Base-by-base conservation (phyloP, 2,888 invertebrate species). In the Drosophila melanosoma region DNA sequence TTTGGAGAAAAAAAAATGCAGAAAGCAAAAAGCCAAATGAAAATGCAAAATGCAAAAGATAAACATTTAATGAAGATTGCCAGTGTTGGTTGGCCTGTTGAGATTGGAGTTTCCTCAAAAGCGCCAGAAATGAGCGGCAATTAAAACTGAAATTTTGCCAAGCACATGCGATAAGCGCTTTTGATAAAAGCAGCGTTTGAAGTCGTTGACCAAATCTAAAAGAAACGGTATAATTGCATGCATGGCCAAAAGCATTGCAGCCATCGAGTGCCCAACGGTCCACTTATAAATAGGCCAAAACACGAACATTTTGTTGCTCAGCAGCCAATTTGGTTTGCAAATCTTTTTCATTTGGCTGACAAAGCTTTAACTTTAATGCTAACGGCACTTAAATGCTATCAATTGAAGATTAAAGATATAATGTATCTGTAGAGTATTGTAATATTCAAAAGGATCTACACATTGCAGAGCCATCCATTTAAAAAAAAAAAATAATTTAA, bases 61-160 rank as follows among this genome's bases (percentile, higher is more conserved):
- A 89, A 83, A 84, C 68, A 58, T 56, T 81, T 64, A 83, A 76
- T 81, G 84, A 81, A 89, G 87, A 84, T 89, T 87, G 89, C 82
- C 73, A 65, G 71, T 77, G 69, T 32, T 77, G 85, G 77, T 86
- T 83, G 83, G 45, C 15, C 48, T 53, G 56, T 66, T 49, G 54
- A 52, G 72, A 65, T 82, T 71, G 68, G 54, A 26, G 23, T 57
- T 33, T 36, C 10, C 17, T 17, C 42, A 64, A 42, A 59, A 20
- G 35, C 57, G 42, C 20, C 56, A 60, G 32, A 73, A 89, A 82
- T 82, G 82, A 80, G 63, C 81, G 53, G 78, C 90, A 85, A 85
- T 87, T 85, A 87, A 87, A 77, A 74, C 23, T 49, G 53, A 77
- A 84, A 82, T 17, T 54, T 76, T 82, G 54, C 70, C 79, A 67